These are phyloP conservation scores for Ormyrus rosae DNA, from an alignment of 2,888 invertebrate genomes.

Conservation along the genomic window DNA sequence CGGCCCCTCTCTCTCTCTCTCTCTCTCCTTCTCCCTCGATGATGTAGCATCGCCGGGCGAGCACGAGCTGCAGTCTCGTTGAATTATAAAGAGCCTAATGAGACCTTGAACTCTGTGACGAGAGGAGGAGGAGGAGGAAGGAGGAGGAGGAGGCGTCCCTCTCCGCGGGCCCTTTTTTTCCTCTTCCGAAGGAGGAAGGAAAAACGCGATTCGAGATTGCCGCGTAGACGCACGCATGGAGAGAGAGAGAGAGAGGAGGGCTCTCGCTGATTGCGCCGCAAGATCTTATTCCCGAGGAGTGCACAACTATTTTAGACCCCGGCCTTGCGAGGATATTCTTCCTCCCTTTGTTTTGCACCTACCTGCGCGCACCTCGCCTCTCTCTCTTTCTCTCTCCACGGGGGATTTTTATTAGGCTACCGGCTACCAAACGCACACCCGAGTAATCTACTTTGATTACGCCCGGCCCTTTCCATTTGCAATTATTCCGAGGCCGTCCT, in stretches of 20 bases:
- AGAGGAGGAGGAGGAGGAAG: conserved; percentile 30
- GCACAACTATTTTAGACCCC: conserved; percentile 40
- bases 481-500: conserved; percentile 16
- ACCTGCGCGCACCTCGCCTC: neutral
- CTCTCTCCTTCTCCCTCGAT: conserved; percentile 37
- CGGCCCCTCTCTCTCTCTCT: conserved; percentile 44
- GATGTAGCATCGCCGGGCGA: conserved; percentile 36
- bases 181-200: conserved; percentile 25
- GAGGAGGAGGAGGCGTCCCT: conserved; percentile 37
- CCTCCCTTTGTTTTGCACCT: conserved; percentile 37
- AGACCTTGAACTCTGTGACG: conserved; percentile 57
- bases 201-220: conserved; percentile 42
- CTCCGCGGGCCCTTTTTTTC: conserved; percentile 22
- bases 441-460: conserved; percentile 51
- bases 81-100: conserved; percentile 58
- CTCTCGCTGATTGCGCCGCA: neutral
- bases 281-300: conserved; percentile 44
- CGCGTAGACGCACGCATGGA: conserved; percentile 14
- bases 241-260: conserved; percentile 10
- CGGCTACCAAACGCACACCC: conserved; percentile 6
- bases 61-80: conserved; percentile 55
- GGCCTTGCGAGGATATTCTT: conserved; percentile 27
- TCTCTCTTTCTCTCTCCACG: neutral
- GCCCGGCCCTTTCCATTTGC: conserved; percentile 48
- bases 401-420: conserved; percentile 19